A percentile compares a stretch with the other conserved stretches of the same genome.
Evolutionary conservation across 2,888 invertebrate species (phyloP).

Genomic region (Thymelicus sylvestris): DNA sequence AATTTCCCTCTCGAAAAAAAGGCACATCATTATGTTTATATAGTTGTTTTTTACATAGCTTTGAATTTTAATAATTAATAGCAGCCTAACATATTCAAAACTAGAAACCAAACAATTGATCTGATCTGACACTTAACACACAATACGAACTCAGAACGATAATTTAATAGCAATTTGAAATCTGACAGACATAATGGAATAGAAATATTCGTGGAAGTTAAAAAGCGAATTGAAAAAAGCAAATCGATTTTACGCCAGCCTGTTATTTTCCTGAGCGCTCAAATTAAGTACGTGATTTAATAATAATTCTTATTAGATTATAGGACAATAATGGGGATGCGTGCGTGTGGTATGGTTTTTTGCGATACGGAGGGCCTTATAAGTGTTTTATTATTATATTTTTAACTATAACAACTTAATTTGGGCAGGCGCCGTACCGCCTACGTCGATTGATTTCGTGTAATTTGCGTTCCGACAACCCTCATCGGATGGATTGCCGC

Average conservation of each 20-base stretch:
- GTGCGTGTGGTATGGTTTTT: constrained; percentile 76
- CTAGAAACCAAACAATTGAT: constrained; percentile 24
- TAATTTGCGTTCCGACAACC: constrained; percentile 74
- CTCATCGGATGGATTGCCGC: constrained; percentile 61
- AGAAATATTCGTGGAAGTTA: constrained; percentile 49
- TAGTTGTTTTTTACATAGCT: too few species aligned
- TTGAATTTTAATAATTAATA: too few species aligned
- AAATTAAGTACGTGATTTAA: constrained; percentile 68
- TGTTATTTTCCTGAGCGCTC: constrained; percentile 61
- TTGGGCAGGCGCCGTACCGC: constrained; percentile 78
- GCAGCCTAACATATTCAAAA: background rate
- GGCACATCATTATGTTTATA: too few species aligned
- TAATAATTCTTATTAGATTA: constrained; percentile 64
- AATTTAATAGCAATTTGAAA: constrained; percentile 35
- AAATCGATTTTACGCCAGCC: constrained; percentile 54
- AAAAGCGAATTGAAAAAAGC: constrained; percentile 54
- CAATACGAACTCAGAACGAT: constrained; percentile 32
- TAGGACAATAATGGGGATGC: constrained; percentile 67
- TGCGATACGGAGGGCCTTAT: constrained; percentile 71
- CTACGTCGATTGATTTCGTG: constrained; percentile 78
- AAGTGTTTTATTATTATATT: constrained; percentile 69
- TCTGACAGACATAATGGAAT: constrained; percentile 46
- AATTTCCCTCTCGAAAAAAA: too few species aligned
- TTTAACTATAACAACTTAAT: constrained; percentile 80
- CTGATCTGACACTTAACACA: background rate